Base-by-base conservation (phyloP, 2,113 vertebrate genomes). In the Nyctereutes procyonoides region DNA sequence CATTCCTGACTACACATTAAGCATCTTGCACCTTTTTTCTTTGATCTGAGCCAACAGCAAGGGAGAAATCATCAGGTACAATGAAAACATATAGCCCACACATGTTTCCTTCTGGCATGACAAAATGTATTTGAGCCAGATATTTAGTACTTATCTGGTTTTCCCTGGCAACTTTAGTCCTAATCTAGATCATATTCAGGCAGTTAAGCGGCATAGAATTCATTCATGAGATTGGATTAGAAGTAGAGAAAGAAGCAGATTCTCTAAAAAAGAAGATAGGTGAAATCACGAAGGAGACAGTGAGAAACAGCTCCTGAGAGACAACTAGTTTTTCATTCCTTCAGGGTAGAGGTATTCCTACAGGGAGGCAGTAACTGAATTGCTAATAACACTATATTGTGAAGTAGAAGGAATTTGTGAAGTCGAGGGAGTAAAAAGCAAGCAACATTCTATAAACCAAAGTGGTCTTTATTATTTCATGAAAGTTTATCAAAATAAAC, bases 111-210 rank as follows among this genome's bases (percentile, higher is more conserved):
- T 92, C n/a, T 51, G n/a, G 38, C 3, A 26, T 32, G 93, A 26
- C 43, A 95, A 85, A 76, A 26, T 62, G 8, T 38, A 63, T 87
- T 83, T 55, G 28, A 81, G 30, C 60, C 81, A 87, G 51, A 89
- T n/a, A 51, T 62, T 20, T 56, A 85, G 9, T 38, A 32, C 30
- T 53, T 83, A 87, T 73, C 89, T 77, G 35, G 19, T 77, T 90
- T 96, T 88, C 19, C 3, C 48, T 73, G 53, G 74, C 51, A 94
- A 95, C 73, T 93, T 63, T 63, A 63, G 32, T 74, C 95, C 67
- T 96, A 92, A 93, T 81, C 90, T 84, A 38, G 62, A 76, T 92
- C 67, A 2, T 83, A 84, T 62, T 93, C 58, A 92, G 86, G 90
- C n/a, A 97, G 79, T 74, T 96, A 90, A 95, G 65, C 63, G 82